phyloP scores from a whole-genome alignment of 2,113 vertebrate species.

The Cynopterus brachyotis region DNA sequence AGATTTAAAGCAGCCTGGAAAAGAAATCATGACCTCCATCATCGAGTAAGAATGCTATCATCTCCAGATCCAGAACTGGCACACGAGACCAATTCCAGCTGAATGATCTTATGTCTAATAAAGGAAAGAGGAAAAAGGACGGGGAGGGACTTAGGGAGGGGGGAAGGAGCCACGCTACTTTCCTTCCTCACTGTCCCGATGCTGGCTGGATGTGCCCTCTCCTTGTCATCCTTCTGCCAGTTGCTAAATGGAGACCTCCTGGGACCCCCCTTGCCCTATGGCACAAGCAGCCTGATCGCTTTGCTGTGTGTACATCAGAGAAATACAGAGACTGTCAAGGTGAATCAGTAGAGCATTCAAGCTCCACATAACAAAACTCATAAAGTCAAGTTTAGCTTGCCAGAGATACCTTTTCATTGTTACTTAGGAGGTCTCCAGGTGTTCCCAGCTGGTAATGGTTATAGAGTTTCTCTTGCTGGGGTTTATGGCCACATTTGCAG shows the following conservation, averaged over 20 bases:
- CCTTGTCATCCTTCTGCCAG: background rate
- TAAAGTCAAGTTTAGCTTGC: background rate
- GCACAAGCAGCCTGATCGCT: no score
- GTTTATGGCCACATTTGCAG: background rate
- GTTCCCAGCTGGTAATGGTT: background rate
- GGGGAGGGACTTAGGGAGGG: background rate
- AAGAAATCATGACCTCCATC: background rate
- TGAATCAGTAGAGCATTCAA: background rate
- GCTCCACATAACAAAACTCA: background rate
- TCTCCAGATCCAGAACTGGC: background rate
- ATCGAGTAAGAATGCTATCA: background rate
- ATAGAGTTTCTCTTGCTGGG: background rate
- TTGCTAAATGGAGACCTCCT: background rate
- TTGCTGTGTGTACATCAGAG: accelerated
- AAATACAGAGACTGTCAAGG: background rate
- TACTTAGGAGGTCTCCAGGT: background rate
- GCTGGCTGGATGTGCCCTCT: no score
- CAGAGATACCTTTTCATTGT: background rate
- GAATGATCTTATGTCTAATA: background rate
- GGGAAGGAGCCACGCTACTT: accelerated
- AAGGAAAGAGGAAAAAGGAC: accelerated
- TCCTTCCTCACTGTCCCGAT: no score
- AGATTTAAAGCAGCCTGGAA: background rate
- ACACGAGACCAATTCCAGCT: background rate
- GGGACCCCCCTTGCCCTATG: background rate